phyloP scores from a whole-genome alignment of 2,888 invertebrate genomes.

The Rhyacophila evoluta region DNA sequence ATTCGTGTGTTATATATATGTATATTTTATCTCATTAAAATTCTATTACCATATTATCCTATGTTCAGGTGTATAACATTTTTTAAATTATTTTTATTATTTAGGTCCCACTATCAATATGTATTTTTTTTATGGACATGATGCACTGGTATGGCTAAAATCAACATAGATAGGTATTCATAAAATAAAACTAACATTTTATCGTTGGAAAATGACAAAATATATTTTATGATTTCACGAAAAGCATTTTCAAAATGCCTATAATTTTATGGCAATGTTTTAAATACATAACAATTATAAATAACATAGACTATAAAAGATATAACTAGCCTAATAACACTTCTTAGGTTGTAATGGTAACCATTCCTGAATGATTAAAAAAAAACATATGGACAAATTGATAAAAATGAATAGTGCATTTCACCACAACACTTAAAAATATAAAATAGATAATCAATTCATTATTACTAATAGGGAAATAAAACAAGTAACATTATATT shows the following conservation, averaged over 20 bases:
- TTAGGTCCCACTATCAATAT: no score
- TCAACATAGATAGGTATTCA: no score
- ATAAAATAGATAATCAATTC: background rate
- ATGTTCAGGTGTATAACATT: no score
- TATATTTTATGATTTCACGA: slow-evolving; percentile 4
- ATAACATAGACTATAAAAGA: background rate
- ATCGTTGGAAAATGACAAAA: background rate
- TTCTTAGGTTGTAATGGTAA: slow-evolving; percentile 10
- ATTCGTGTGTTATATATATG: no score
- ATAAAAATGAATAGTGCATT: background rate
- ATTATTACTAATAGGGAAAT: background rate
- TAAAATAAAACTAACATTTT: background rate
- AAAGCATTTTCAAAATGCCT: background rate
- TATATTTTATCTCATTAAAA: no score
- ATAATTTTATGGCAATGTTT: slow-evolving; percentile 9
- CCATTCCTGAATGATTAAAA: background rate
- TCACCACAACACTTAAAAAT: background rate
- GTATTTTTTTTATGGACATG: no score
- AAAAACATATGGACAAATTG: background rate
- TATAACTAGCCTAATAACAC: background rate
- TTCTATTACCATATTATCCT: no score
- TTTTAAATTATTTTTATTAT: no score
- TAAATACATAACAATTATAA: slow-evolving; percentile 10
- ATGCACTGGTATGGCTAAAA: no score
- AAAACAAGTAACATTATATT: no score